Evolutionary conservation across 2,797 vertebrate genomes (phyloP).

Genomic region (Molossus molossus): DNA sequence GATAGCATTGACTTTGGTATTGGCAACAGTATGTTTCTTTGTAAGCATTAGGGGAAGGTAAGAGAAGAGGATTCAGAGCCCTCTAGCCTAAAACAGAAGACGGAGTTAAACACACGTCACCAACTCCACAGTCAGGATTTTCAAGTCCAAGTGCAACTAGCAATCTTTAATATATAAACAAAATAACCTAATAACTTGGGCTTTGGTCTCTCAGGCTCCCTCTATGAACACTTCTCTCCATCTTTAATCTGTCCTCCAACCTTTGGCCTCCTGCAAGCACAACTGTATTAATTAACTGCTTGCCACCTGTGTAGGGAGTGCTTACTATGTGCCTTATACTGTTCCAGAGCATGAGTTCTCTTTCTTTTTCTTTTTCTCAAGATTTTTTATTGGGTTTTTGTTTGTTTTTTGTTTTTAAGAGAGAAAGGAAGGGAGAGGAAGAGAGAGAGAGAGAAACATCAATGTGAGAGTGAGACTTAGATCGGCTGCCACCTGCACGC

Average conservation of each 20-base stretch:
- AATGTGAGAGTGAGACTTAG: too few species aligned
- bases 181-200: not conserved
- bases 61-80: not conserved
- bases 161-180: not conserved
- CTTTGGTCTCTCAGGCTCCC: not conserved
- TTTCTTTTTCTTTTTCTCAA: too few species aligned
- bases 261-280: not conserved
- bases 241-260: not conserved
- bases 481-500: too few species aligned
- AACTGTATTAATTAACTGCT: not conserved
- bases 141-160: constrained; percentile 1
- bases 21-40: not conserved
- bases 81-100: not conserved
- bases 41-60: too few species aligned
- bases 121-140: not conserved
- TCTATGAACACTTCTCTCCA: not conserved
- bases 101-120: not conserved
- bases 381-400: too few species aligned
- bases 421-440: too few species aligned
- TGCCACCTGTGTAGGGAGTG: not conserved
- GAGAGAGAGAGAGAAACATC: too few species aligned
- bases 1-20: not conserved
- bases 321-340: not conserved
- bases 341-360: not conserved
- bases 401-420: too few species aligned